Evolutionary conservation across 2,888 invertebrate species (phyloP).

Genomic region (Hydriomena furcata): DNA sequence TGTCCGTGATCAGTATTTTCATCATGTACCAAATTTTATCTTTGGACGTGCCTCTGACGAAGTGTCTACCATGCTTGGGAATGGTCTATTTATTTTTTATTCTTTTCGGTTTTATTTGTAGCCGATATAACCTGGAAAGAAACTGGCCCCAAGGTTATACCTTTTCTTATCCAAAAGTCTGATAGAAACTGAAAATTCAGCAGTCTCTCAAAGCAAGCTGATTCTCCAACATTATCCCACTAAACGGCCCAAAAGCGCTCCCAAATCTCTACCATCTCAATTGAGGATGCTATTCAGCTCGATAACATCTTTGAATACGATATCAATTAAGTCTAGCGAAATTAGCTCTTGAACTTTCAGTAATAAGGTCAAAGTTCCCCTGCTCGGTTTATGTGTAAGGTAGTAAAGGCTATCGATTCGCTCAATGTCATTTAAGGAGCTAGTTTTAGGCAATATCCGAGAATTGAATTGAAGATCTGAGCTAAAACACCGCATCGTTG

Average conservation of each 20-base stretch:
- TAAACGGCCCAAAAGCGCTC: constrained; percentile 9
- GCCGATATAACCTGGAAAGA: no score
- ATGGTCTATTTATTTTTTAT: no score
- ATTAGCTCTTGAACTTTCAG: neutral
- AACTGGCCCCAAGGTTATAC: no score
- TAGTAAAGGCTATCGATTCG: constrained; percentile 18
- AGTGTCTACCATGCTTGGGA: no score
- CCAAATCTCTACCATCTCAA: constrained; percentile 17
- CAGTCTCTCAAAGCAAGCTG: constrained; percentile 3
- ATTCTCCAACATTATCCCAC: constrained; percentile 1
- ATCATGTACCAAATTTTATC: no score
- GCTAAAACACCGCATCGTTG: no score
- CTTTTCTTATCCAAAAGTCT: neutral
- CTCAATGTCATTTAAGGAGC: constrained; percentile 14
- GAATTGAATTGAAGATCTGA: neutral
- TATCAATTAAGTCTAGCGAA: constrained; percentile 1
- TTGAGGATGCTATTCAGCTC: constrained; percentile 16
- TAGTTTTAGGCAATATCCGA: constrained; percentile 4
- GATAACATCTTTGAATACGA: constrained; percentile 22
- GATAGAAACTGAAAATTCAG: constrained; percentile 3
- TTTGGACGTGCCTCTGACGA: no score
- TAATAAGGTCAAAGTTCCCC: constrained; percentile 6
- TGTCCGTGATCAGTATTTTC: no score
- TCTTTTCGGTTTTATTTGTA: no score
- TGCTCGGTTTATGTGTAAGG: constrained; percentile 9